Evolutionary conservation across 2,113 vertebrate genomes (phyloP).

Genomic region (Bambusicola thoracicus): DNA sequence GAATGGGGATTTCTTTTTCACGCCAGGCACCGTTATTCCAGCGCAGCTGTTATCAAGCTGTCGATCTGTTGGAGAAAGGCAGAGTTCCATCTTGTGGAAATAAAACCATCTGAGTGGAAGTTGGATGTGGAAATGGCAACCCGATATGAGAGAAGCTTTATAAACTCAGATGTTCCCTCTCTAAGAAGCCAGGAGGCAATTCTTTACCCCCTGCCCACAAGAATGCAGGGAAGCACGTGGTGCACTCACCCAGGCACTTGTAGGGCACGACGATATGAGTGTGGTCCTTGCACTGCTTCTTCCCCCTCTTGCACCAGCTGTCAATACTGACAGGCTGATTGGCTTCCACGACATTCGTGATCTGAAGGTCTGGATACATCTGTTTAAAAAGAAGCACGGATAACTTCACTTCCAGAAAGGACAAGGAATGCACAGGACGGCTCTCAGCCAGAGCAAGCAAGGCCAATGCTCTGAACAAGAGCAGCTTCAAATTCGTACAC

Average conservation of each 20-base stretch:
- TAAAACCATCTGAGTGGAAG: not conserved
- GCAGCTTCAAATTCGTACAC: not conserved
- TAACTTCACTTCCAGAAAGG: not conserved
- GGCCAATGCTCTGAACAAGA: not conserved
- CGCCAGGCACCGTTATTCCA: constrained; percentile 10
- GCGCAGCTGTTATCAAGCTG: constrained; percentile 25
- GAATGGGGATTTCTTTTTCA: constrained; percentile 27
- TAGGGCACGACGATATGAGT: constrained; percentile 90
- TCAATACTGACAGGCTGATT: constrained; percentile 90
- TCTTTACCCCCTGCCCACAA: not conserved
- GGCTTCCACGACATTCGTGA: constrained; percentile 95
- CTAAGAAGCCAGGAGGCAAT: not conserved
- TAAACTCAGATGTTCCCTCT: not conserved
- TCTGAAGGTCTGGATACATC: constrained; percentile 97
- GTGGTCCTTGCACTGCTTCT: constrained; percentile 92
- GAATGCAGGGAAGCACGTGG: not conserved
- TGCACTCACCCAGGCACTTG: constrained; percentile 93
- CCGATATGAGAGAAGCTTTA: not conserved
- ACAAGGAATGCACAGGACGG: not conserved
- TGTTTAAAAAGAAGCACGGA: constrained; percentile 47
- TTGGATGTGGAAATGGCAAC: not conserved
- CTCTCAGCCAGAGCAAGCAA: not conserved
- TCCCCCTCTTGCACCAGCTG: constrained; percentile 93
- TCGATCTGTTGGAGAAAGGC: not conserved
- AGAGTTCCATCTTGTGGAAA: not conserved